phyloP scores from a whole-genome alignment of 2,797 vertebrate species.

The Tragopan temminckii region DNA sequence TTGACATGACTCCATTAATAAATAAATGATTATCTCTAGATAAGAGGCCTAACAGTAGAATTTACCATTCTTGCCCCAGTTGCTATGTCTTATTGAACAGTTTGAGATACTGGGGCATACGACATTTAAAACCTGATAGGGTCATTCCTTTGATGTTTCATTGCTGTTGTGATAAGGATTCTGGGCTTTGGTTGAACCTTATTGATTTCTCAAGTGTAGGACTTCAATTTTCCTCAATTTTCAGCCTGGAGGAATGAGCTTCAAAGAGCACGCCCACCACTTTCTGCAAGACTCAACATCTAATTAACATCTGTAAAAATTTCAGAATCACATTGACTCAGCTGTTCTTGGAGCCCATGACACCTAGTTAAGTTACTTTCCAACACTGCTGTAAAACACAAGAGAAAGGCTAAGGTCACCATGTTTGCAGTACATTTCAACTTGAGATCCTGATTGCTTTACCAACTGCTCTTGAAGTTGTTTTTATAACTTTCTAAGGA shows the following conservation, averaged over 20 bases:
- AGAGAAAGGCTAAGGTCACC: conserved; percentile 61
- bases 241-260: conserved; percentile 72
- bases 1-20: background rate
- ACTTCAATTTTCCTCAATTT: conserved; percentile 75
- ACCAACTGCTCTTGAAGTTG: conserved; percentile 81
- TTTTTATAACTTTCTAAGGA: conserved; percentile 64
- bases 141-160: conserved; percentile 58
- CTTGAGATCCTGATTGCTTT: conserved; percentile 79
- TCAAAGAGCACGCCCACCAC: conserved; percentile 65
- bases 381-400: conserved; percentile 79
- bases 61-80: background rate
- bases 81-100: conserved; percentile 47
- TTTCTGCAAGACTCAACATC: conserved; percentile 66
- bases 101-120: conserved; percentile 30
- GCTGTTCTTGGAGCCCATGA: conserved; percentile 59
- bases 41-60: background rate
- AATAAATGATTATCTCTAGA: background rate
- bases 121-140: conserved; percentile 63
- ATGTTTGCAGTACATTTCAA: conserved; percentile 67
- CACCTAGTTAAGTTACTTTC: conserved; percentile 78
- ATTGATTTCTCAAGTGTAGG: conserved; percentile 59
- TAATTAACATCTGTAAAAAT: conserved; percentile 80
- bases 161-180: conserved; percentile 72
- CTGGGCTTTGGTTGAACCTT: conserved; percentile 67
- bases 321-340: conserved; percentile 75